Conservation (phyloP, 2,113 vertebrate species). For the Nothoprocta pentlandii region DNA sequence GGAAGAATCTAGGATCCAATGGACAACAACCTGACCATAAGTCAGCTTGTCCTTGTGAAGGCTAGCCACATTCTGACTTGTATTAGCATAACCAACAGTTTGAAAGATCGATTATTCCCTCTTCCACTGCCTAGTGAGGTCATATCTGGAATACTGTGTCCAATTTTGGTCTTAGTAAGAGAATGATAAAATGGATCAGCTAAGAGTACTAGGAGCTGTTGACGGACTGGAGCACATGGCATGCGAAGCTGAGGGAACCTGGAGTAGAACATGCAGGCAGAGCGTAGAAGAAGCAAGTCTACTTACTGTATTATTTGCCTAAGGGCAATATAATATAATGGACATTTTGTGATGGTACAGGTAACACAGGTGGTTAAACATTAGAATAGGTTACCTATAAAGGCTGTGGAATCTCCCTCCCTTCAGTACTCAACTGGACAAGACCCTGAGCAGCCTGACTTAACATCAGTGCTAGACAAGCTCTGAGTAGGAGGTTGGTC, state of each 20-base stretch:
- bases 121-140: neutral
- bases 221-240: neutral
- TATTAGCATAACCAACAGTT: neutral
- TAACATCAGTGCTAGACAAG: neutral
- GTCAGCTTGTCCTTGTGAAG: neutral
- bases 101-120: neutral
- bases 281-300: neutral
- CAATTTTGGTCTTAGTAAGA: neutral
- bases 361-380: neutral
- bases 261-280: neutral
- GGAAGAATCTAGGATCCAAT: neutral
- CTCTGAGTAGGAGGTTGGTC: neutral
- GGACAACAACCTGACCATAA: neutral
- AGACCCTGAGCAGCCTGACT: neutral
- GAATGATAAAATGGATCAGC: neutral
- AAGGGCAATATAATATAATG: neutral
- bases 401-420: neutral
- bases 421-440: neutral
- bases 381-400: neutral
- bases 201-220: neutral
- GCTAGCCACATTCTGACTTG: neutral
- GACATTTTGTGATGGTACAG: neutral
- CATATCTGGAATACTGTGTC: neutral
- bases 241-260: neutral
- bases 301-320: neutral